Evolutionary conservation across 2,888 invertebrate species (phyloP), one percentile per base, ranked within the genome.

Genomic region (Caenorhabditis zanzibari): DNA sequence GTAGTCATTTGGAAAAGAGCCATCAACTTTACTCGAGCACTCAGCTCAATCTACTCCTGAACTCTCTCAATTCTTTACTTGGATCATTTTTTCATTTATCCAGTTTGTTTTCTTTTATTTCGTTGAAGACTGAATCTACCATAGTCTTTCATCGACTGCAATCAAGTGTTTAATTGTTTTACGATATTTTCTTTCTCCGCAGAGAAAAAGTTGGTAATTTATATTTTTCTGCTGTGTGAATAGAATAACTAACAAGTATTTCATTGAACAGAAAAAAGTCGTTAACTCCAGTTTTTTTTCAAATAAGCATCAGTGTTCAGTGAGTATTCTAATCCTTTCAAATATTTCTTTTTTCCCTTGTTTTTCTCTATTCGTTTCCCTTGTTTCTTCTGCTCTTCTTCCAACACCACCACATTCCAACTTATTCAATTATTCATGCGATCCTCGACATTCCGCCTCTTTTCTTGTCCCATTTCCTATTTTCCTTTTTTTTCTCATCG

Each of bases 391-490:
- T 68, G 28, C 44, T 61, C 41, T 52, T 49, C 47, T 63, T 28
- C 56, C 54, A 52, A 44, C 73, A 49, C 64, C 66, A 66, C 54
- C 38, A 71, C 77, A 68, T 47, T 59, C 61, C 28, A 59, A 56
- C 79, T 79, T 44, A 79, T 79, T 79, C 74, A 83, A 83, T 79
- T 83, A 79, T 83, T 79, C 79, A 82, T 77, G 73, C 77, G 68
- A 66, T 79, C 58, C 61, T 72, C 47, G n/a, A 47, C 47, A 47
- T 47, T 47, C 73, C 68, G 24, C 26, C 54, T 54, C 54, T 14
- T 54, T 71, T 72, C 38, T 69, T 66, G 38, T 61, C 72, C 26
- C 54, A 38, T 19, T 24, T 28, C 47, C 41, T 52, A 38, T 54
- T 72, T 54, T 63, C 35, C 16, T 28, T 63, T 28, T 61, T 63